phyloP scores from a whole-genome alignment of 2,797 vertebrate species.

The Lutjanus argentimaculatus region DNA sequence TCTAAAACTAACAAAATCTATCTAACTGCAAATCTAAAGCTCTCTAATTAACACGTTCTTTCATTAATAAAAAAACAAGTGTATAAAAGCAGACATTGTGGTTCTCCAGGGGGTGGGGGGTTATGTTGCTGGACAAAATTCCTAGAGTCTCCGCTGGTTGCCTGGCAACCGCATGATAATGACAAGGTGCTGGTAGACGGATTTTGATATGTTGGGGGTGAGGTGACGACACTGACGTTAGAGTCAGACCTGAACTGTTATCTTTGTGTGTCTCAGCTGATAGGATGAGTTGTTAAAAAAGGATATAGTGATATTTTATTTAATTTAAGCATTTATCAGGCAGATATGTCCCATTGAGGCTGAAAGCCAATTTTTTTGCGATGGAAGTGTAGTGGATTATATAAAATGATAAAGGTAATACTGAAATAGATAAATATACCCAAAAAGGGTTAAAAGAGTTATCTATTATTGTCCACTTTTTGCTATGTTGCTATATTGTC shows the following conservation, averaged over 20 bases:
- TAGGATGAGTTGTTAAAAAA: no score
- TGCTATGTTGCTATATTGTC: no score
- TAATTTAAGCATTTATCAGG: background rate
- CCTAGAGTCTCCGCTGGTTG: slow-evolving; percentile 1
- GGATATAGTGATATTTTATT: background rate
- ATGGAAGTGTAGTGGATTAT: background rate
- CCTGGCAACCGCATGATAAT: slow-evolving; percentile 3
- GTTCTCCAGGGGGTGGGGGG: no score
- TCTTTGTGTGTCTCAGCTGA: no score
- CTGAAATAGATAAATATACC: background rate
- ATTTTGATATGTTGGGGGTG: background rate
- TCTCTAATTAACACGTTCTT: background rate
- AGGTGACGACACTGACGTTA: background rate
- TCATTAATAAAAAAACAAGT: background rate
- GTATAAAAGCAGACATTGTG: background rate
- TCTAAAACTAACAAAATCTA: background rate
- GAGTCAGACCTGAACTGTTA: background rate
- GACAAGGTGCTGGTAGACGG: background rate
- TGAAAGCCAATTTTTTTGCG: background rate
- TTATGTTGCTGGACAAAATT: background rate
- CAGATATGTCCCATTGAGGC: background rate
- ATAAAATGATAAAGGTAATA: background rate
- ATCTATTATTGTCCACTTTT: no score
- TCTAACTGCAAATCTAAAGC: no score
- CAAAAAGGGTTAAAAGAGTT: background rate